These are phyloP conservation scores for Brienomyrus brachyistius DNA, from an alignment of 2,113 vertebrate genomes.

Conservation along the genomic window DNA sequence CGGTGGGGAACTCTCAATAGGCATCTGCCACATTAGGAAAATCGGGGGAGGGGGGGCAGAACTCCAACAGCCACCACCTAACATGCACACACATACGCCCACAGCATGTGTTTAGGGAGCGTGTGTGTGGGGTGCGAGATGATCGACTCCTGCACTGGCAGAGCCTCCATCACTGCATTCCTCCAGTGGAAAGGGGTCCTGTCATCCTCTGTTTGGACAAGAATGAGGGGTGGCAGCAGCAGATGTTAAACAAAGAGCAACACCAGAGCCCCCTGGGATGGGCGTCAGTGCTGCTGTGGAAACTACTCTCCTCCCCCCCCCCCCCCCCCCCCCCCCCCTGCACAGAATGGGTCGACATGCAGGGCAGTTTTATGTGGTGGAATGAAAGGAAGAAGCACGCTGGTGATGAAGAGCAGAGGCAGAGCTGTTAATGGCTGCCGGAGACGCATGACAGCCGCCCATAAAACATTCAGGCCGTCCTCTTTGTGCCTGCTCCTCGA, in stretches of 20 bases:
- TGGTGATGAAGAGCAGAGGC: neutral
- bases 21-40: neutral
- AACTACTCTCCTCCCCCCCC: conserved; percentile 19
- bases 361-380: neutral
- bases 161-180: neutral
- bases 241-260: neutral
- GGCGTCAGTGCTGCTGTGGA: conserved; percentile 21
- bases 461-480: neutral
- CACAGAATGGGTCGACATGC: no score
- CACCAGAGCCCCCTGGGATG: conserved; percentile 23
- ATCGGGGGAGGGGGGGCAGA: neutral
- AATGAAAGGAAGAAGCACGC: neutral
- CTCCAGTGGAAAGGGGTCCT: neutral
- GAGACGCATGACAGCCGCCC: neutral
- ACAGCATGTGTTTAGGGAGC: neutral
- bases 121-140: neutral
- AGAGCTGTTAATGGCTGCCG: neutral
- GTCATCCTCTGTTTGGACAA: neutral
- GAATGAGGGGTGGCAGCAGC: neutral
- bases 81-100: neutral
- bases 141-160: neutral
- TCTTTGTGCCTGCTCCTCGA: neutral
- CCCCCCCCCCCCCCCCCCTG: conserved; percentile 1
- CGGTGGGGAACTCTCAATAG: neutral
- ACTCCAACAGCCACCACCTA: neutral